Conservation (phyloP, 2,113 vertebrate genomes). For the Alligator sinensis region DNA sequence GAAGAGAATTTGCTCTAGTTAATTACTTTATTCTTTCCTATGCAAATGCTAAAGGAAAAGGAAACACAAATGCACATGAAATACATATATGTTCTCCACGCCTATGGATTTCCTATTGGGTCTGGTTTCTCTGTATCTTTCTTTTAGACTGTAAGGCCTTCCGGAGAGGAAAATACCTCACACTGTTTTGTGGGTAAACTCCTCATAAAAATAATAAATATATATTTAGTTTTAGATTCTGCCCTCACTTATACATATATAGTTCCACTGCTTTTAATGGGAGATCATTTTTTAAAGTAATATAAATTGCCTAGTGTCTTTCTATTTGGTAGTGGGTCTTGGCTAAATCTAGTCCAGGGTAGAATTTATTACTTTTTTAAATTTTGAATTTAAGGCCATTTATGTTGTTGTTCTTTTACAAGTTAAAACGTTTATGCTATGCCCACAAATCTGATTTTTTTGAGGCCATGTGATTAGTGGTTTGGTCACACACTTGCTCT, state of each 20-base stretch:
- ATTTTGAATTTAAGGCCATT: background rate
- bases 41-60: background rate
- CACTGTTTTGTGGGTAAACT: background rate
- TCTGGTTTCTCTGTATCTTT: background rate
- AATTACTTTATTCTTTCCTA: background rate
- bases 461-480: background rate
- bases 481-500: no score
- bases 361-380: background rate
- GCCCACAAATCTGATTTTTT: background rate
- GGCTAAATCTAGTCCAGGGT: background rate
- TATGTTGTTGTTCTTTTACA: background rate
- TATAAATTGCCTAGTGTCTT: no score
- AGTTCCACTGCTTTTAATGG: no score
- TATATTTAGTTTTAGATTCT: background rate
- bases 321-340: background rate
- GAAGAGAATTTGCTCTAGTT: background rate
- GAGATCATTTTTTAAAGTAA: no score
- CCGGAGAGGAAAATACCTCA: background rate
- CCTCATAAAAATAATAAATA: background rate
- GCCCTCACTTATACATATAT: background rate
- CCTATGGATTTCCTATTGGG: background rate
- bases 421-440: background rate
- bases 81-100: background rate
- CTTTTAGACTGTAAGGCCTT: background rate
- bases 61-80: background rate